Conservation (phyloP, 1,140 invertebrate species). For the Zaprionus davidi region DNA sequence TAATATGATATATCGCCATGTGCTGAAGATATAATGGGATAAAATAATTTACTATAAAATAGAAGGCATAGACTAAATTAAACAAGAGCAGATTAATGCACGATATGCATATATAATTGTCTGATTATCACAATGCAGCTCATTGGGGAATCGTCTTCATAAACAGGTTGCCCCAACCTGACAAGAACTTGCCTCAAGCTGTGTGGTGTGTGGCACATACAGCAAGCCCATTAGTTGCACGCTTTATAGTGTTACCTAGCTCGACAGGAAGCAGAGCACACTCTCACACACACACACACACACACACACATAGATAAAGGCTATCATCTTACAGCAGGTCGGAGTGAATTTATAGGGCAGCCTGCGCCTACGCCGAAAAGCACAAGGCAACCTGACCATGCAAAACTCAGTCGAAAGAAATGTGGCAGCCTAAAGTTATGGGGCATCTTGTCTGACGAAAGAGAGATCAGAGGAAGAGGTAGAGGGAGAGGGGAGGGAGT, state of each 20-base stretch:
- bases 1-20: no score
- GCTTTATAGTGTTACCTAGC: slow-evolving; percentile 47
- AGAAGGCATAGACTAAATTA: background rate
- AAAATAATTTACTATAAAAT: background rate
- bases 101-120: slow-evolving; percentile 3
- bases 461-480: slow-evolving; percentile 18
- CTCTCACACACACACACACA: background rate
- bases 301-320: background rate
- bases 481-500: background rate
- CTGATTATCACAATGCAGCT: background rate
- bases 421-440: slow-evolving; percentile 65
- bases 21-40: background rate
- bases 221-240: slow-evolving; percentile 48
- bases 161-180: slow-evolving; percentile 9
- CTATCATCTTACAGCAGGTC: slow-evolving; percentile 35
- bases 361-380: slow-evolving; percentile 53
- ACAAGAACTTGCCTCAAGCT: slow-evolving; percentile 6
- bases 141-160: background rate
- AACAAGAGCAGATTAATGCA: background rate
- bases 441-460: slow-evolving; percentile 31
- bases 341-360: slow-evolving; percentile 59
- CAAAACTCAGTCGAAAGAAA: slow-evolving; percentile 39
- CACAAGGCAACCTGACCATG: slow-evolving; percentile 31
- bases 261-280: slow-evolving; percentile 48
- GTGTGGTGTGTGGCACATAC: background rate